Conservation (phyloP, 2,888 invertebrate species). For the Coenonympha glycerion region DNA sequence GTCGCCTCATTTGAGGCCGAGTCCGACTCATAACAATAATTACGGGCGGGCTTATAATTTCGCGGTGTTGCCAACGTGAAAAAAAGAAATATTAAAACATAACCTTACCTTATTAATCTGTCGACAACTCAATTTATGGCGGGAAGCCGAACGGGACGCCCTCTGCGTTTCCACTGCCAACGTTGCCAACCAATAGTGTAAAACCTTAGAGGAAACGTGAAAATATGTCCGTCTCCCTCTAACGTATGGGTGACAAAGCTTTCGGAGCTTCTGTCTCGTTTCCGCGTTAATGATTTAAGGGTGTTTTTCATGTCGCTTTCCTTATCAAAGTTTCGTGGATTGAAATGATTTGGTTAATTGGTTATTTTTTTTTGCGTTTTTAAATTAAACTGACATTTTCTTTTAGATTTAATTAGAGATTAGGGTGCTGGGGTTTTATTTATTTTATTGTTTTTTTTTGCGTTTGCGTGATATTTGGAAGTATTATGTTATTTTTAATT, state of each 20-base stretch:
- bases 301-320: slow-evolving; percentile 13
- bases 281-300: slow-evolving; percentile 2
- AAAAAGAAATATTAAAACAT: slow-evolving; percentile 70
- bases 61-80: slow-evolving; percentile 56
- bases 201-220: slow-evolving; percentile 27
- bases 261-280: neutral
- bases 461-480: neutral
- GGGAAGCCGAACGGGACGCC: slow-evolving; percentile 66
- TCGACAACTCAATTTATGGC: slow-evolving; percentile 77
- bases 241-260: slow-evolving; percentile 1
- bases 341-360: slow-evolving; percentile 22
- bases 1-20: slow-evolving; percentile 60
- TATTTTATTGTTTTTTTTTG: neutral
- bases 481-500: neutral
- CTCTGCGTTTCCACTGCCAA: slow-evolving; percentile 49
- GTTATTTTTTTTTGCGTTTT: slow-evolving; percentile 15
- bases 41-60: slow-evolving; percentile 69
- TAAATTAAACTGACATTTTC: slow-evolving; percentile 21
- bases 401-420: slow-evolving; percentile 16
- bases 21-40: slow-evolving; percentile 60
- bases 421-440: neutral
- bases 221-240: slow-evolving; percentile 47
- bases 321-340: slow-evolving; percentile 15
- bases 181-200: slow-evolving; percentile 58
- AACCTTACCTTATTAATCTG: slow-evolving; percentile 73